Evolutionary conservation across 2,113 vertebrate species (phyloP), one percentile per base, ranked within the genome.

Genomic region (Carassius auratus): DNA sequence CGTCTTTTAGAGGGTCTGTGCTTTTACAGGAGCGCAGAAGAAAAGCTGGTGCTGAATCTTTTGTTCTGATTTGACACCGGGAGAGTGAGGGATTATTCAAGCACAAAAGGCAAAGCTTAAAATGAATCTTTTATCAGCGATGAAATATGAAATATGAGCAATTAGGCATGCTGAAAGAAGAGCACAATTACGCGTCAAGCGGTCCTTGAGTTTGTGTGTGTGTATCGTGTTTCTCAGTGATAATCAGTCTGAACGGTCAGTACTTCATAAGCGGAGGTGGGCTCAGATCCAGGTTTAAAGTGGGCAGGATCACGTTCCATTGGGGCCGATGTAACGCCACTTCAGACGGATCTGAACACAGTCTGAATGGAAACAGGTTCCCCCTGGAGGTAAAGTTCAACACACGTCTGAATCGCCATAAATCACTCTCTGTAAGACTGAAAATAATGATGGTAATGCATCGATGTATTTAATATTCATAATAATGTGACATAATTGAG

Each of bases 311-410:
- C 91, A 91, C 88, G 19, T 99, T 99, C 94, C 98, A 99, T 91
- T 99, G 98, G 98, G 98, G 97, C 80, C 96, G 95, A 95, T 99
- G 98, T 92, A 99, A 99, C 0, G 88, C 90, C 0, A 96, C 97
- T 0, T 96, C 97, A 6, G 97, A 97, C 0, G 98, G 98, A 50
- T 99, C 98, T 14, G 98, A 99, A 69, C 98, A 99, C 91, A 98
- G 97, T 87, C 94, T 99, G 87, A 96, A 97, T 87, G 97, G 97
- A 84, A 95, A 95, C 91, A 97, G 96, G 90, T 99, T 96, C 91
- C 97, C 97, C 50, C 95, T 99, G 85, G 98, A 99, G 96, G 97
- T 99, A 94, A 50, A 83, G 52, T 14, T 38, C 45, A 59, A 8
- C 55, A 26, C 8, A 19, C 48, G 5, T 15, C 14, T 17, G 17